These are phyloP conservation scores for Porites australiensis DNA, from an alignment of 64 coral and sea anemone genomes.

Conservation along the genomic window DNA sequence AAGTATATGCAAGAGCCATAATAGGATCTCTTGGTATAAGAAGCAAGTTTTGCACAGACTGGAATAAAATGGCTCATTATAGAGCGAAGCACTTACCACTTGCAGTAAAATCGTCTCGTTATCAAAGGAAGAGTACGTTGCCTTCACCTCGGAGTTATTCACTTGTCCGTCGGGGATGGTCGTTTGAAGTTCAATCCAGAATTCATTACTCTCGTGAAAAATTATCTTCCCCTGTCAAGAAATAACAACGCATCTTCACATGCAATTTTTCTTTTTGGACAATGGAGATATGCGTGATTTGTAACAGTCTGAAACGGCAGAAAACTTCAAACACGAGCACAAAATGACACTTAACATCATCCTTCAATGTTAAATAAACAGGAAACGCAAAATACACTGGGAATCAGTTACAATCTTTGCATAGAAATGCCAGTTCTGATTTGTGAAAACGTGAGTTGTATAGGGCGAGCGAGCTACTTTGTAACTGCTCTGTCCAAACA, in stretches of 20 bases:
- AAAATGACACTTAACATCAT: no score
- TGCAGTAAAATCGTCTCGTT: slow-evolving; percentile 59
- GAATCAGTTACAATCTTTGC: no score
- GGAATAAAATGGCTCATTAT: no score
- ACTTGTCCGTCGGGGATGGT: background rate
- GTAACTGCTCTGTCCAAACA: no score
- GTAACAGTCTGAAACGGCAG: no score
- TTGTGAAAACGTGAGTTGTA: no score
- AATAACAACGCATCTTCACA: background rate
- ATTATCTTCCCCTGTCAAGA: slow-evolving; percentile 47
- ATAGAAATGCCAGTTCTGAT: no score
- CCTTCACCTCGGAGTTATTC: slow-evolving; percentile 39
- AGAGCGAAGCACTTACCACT: slow-evolving; percentile 42
- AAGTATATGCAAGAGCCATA: background rate
- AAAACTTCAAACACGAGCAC: no score
- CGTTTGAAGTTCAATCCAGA: slow-evolving; percentile 30
- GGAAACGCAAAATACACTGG: no score
- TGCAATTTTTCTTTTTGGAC: background rate
- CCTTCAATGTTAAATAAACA: no score
- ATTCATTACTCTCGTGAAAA: slow-evolving; percentile 35
- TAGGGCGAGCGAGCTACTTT: no score
- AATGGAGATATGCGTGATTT: background rate
- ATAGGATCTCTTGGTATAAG: background rate
- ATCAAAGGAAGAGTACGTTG: slow-evolving; percentile 29
- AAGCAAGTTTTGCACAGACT: background rate